Conservation (phyloP, 2,888 invertebrate species). For the Blera fallax region DNA sequence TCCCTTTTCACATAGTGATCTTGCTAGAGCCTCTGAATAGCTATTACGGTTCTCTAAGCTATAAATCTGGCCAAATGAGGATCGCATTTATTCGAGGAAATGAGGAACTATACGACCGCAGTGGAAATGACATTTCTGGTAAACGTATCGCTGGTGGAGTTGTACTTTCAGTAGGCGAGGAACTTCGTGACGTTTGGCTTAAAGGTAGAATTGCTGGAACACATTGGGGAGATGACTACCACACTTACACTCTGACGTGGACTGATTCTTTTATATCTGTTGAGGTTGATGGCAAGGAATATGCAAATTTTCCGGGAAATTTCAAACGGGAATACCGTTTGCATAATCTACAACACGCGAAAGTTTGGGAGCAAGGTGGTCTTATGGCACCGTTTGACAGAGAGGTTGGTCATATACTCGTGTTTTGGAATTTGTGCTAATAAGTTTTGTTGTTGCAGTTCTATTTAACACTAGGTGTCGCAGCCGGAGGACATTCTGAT, state of each 20-base stretch:
- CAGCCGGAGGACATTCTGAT: slow-evolving; percentile 88
- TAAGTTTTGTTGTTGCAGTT: slow-evolving; percentile 83
- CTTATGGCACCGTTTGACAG: slow-evolving; percentile 89
- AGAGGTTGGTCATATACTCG: slow-evolving; percentile 82
- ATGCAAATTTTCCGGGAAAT: slow-evolving; percentile 82
- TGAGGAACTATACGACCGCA: slow-evolving; percentile 74
- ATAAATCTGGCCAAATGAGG: slow-evolving; percentile 87
- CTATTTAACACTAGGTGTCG: slow-evolving; percentile 88
- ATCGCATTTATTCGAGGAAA: slow-evolving; percentile 89
- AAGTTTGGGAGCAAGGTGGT: slow-evolving; percentile 84
- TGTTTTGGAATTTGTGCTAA: background rate
- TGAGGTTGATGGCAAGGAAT: slow-evolving; percentile 84
- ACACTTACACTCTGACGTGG: slow-evolving; percentile 88
- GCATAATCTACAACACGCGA: slow-evolving; percentile 77
- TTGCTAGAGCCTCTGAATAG: slow-evolving; percentile 86
- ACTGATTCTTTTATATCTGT: slow-evolving; percentile 77
- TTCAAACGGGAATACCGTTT: slow-evolving; percentile 75
- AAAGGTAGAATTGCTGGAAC: slow-evolving; percentile 76
- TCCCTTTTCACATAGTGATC: slow-evolving; percentile 83
- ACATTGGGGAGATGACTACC: slow-evolving; percentile 85
- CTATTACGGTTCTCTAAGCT: slow-evolving; percentile 84
- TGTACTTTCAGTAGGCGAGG: slow-evolving; percentile 76
- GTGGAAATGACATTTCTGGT: slow-evolving; percentile 77
- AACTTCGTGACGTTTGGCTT: slow-evolving; percentile 78
- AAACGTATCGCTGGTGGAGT: slow-evolving; percentile 78